phyloP scores from a whole-genome alignment of 1,140 invertebrate genomes.

The Diabrotica undecimpunctata region DNA sequence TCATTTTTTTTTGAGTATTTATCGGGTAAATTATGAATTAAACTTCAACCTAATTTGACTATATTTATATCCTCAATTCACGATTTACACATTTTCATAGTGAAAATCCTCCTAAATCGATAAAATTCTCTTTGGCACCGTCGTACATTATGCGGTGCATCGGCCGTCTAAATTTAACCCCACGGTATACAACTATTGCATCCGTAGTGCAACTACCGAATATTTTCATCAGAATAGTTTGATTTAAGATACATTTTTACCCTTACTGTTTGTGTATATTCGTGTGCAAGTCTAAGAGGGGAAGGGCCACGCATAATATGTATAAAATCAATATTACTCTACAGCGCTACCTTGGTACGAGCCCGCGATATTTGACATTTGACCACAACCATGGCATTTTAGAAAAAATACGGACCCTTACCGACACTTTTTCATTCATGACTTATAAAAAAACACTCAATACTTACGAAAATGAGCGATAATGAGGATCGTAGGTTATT shows the following conservation, averaged over 20 bases:
- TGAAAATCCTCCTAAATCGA: background rate
- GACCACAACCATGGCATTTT: slow-evolving; percentile 6
- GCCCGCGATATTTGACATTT: slow-evolving; percentile 21
- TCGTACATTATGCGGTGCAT: background rate
- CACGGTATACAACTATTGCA: background rate
- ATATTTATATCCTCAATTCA: too few relatives aligned
- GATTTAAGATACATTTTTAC: too few relatives aligned
- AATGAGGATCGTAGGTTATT: background rate
- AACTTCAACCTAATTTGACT: too few relatives aligned
- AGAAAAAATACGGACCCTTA: background rate
- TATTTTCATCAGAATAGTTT: slow-evolving; percentile 5
- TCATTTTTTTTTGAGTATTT: too few relatives aligned
- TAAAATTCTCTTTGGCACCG: slow-evolving; percentile 6
- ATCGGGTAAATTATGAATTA: too few relatives aligned
- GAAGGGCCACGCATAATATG: slow-evolving; percentile 22
- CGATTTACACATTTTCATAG: too few relatives aligned
- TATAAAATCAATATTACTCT: slow-evolving; percentile 25
- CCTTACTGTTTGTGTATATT: slow-evolving; percentile 6
- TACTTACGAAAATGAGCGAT: background rate
- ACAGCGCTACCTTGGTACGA: slow-evolving; percentile 17
- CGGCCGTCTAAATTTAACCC: background rate
- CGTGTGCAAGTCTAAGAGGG: slow-evolving; percentile 10
- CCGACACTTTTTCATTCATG: slow-evolving; percentile 14
- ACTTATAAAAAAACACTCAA: slow-evolving; percentile 7
- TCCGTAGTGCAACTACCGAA: background rate